These are phyloP conservation scores for Leptopilina drosophilae DNA, from an alignment of 2,888 invertebrate species.

Conservation along the genomic window DNA sequence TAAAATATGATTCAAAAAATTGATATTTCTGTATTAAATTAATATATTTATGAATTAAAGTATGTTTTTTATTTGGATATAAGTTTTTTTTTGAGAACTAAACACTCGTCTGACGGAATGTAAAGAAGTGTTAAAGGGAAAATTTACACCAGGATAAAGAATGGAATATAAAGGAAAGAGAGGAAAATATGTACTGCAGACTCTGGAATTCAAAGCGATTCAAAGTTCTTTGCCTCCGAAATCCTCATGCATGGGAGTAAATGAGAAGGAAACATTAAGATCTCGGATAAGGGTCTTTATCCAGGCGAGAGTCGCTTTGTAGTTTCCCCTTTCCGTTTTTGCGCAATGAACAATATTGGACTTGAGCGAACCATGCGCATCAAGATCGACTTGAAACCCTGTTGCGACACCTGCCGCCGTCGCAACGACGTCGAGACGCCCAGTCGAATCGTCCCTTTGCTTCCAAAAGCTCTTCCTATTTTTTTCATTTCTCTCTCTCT, in stretches of 20 bases:
- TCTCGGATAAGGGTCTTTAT: conserved; percentile 33
- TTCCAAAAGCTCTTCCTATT: conserved; percentile 18
- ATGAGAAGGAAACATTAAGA: conserved; percentile 36
- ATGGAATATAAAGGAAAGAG: neutral
- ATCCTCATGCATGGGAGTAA: conserved; percentile 28
- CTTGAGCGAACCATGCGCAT: conserved; percentile 55
- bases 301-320: conserved; percentile 34
- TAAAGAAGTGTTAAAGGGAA: neutral
- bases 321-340: conserved; percentile 33
- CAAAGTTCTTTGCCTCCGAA: conserved; percentile 16
- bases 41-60: neutral
- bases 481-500: too few species aligned
- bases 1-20: neutral
- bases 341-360: conserved; percentile 42
- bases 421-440: conserved; percentile 56
- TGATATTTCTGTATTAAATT: neutral
- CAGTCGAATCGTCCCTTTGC: conserved; percentile 46
- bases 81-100: neutral
- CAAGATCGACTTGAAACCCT: conserved; percentile 53
- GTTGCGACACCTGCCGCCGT: conserved; percentile 56
- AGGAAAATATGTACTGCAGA: neutral
- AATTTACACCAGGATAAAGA: neutral
- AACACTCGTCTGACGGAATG: neutral
- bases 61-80: neutral
- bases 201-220: neutral